Evolutionary conservation across 1,140 invertebrate species (phyloP).

Genomic region (Neuroterus valhalla): DNA sequence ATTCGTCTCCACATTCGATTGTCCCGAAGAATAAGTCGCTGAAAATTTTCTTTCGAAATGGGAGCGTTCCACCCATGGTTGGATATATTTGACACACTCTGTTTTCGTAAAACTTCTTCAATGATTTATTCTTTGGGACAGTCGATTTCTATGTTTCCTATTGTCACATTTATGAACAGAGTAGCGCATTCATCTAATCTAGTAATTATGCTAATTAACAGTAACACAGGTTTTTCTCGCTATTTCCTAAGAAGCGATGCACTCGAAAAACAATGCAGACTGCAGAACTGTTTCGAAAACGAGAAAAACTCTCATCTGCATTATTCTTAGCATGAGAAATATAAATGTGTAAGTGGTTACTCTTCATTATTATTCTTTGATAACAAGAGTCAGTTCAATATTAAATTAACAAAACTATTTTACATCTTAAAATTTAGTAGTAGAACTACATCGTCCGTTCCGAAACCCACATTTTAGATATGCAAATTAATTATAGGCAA

Average conservation of each 20-base stretch:
- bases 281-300: not conserved
- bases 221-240: constrained; percentile 9
- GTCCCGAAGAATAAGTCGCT: too few species aligned
- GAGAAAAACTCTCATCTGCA: not conserved
- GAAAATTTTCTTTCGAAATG: too few species aligned
- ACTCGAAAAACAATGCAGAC: not conserved
- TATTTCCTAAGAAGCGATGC: constrained; percentile 13
- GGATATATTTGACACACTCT: too few species aligned
- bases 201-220: constrained; percentile 19
- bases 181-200: constrained; percentile 20
- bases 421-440: not conserved
- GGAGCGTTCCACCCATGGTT: too few species aligned
- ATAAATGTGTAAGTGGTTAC: too few species aligned
- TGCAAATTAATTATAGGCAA: constrained; percentile 29
- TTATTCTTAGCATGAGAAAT: not conserved
- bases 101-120: too few species aligned
- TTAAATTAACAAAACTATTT: too few species aligned
- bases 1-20: too few species aligned
- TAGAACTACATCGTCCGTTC: not conserved
- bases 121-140: not conserved
- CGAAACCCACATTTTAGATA: constrained; percentile 19
- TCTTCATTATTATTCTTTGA: too few species aligned
- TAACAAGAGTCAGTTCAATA: too few species aligned
- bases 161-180: not conserved
- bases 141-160: not conserved